These are phyloP conservation scores for Nomada lathburiana DNA, from an alignment of 2,888 invertebrate species.

Conservation along the genomic window DNA sequence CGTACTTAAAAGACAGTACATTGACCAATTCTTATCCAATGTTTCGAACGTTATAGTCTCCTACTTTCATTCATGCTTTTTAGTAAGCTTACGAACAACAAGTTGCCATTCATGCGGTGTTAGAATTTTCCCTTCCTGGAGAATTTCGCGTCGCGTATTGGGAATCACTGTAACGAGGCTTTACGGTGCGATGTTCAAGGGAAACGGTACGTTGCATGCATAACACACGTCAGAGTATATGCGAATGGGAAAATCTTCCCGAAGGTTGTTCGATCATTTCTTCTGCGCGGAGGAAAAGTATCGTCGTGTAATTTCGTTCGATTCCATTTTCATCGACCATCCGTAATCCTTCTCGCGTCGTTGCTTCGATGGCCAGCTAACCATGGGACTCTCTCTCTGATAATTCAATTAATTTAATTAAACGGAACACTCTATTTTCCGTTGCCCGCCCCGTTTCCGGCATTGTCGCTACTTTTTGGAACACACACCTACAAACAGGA, in stretches of 20 bases:
- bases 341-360: too few species aligned
- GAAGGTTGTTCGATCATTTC: conserved; percentile 11
- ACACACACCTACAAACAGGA: conserved; percentile 60
- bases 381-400: neutral
- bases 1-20: neutral
- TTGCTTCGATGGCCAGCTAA: too few species aligned
- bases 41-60: too few species aligned
- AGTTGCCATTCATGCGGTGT: neutral
- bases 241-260: conserved; percentile 26
- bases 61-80: neutral
- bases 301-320: neutral
- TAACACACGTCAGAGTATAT: conserved; percentile 29
- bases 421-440: conserved; percentile 35
- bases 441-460: conserved; percentile 50
- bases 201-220: conserved; percentile 29
- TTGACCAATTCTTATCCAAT: neutral
- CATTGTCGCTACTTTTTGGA: conserved; percentile 65
- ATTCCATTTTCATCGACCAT: too few species aligned
- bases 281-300: neutral
- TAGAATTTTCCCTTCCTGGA: neutral
- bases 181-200: conserved; percentile 41
- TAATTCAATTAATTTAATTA: conserved; percentile 53
- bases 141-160: conserved; percentile 8
- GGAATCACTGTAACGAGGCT: conserved; percentile 22
- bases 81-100: too few species aligned